phyloP scores from a whole-genome alignment of 2,888 invertebrate genomes.

The Agrochola litura region DNA sequence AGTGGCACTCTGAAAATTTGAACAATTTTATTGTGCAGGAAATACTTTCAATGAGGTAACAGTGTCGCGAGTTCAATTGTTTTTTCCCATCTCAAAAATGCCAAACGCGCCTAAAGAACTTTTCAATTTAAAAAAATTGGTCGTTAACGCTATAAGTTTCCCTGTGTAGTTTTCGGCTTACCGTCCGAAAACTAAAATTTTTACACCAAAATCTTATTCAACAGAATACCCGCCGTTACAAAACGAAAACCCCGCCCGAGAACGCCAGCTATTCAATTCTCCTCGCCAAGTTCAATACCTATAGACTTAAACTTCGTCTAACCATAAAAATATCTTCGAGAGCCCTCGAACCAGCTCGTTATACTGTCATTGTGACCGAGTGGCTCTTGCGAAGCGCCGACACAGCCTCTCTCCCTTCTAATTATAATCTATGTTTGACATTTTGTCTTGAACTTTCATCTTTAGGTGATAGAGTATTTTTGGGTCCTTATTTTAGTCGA shows the following conservation, averaged over 20 bases:
- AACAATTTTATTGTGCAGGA: too few species aligned
- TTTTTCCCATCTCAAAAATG: too few species aligned
- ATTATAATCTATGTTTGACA: conserved; percentile 62
- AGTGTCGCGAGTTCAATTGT: too few species aligned
- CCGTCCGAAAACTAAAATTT: too few species aligned
- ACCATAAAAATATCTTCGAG: conserved; percentile 65
- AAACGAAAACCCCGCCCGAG: conserved; percentile 20
- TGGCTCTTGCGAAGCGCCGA: conserved; percentile 62
- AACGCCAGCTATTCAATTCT: conserved; percentile 43
- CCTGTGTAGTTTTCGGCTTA: too few species aligned
- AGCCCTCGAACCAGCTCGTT: conserved; percentile 66
- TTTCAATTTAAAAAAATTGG: too few species aligned
- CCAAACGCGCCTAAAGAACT: too few species aligned
- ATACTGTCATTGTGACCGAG: conserved; percentile 67
- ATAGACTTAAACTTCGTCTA: conserved; percentile 58
- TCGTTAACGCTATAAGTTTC: too few species aligned
- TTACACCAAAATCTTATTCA: not conserved
- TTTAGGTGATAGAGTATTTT: conserved; percentile 43
- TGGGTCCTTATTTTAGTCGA: not conserved
- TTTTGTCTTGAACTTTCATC: conserved; percentile 59
- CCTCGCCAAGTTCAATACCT: conserved; percentile 42
- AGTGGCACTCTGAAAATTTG: too few species aligned
- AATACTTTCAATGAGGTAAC: too few species aligned
- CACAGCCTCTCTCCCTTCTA: conserved; percentile 64
- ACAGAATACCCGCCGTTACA: not conserved